Base-by-base conservation (phyloP, 64 coral and sea anemone species). In the Montipora efflorescens region DNA sequence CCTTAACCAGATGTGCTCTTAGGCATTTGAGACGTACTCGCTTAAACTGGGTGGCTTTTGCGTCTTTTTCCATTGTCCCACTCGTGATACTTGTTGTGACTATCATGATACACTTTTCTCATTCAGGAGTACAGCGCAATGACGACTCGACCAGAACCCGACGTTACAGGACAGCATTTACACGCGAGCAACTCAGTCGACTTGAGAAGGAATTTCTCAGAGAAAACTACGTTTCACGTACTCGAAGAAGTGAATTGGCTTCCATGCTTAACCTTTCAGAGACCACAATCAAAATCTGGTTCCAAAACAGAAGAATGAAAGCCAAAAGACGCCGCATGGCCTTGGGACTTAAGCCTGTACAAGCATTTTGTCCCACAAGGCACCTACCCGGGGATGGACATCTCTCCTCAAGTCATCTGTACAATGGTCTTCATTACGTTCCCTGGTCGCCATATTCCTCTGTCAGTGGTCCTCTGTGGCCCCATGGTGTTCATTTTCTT, bases 201-300 rank as follows among this genome's bases (percentile, higher is more conserved):
- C 43, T 97, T 16, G 96, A 97, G 74, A 97, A 97, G 71, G 96
- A 97, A 75, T 97, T 97, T 25, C 83, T 97, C 21, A 87, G 96
- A 66, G 96, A 97, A 61, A 97, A 97, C 52, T 97, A 97, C 46
- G 96, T 97, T 1, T 97, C 96, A 10, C 93, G 96, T 2, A 97
- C 96, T 44, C 79, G 96, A 48, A 67, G 96, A 47, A 95, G 96
- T 69, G 96, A 97, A 59, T 84, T 97, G 46, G 96, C 96, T 1
- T 87, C 94, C 48, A 79, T 92, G 10, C 90, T 97, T 4, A 97
- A 97, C 57, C 83, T 97, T 28, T 97, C 96, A 19, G 96, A 97
- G 78, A 97, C 96, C 13, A 97, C 96, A 13, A 97, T 97, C 72
- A 97, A 97, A 36, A 97, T 97, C 74, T 97, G 96, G 96, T 97